Percentiles rank a stretch among this genome's conserved stretches.
Conservation (phyloP, 2,113 vertebrate species). For the Anser brachyrhynchus region DNA sequence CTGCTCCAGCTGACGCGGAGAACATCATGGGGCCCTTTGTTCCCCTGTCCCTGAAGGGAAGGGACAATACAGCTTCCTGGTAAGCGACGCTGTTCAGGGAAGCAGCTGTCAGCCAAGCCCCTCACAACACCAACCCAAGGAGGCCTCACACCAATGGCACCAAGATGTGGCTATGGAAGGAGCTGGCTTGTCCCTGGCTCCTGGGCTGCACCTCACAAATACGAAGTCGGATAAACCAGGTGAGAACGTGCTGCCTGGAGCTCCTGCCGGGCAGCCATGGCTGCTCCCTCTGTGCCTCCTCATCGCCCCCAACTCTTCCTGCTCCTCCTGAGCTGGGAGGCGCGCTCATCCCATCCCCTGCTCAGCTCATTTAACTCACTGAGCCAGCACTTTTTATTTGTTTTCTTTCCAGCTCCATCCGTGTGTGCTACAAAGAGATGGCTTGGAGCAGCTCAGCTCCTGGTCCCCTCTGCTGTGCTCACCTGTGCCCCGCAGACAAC, state of each 20-base stretch:
- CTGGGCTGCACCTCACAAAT: background rate
- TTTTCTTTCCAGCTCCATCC: background rate
- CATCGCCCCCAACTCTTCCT: background rate
- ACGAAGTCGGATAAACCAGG: background rate
- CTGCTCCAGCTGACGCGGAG: background rate
- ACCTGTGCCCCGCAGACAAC: background rate
- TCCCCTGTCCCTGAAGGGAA: background rate
- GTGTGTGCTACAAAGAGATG: background rate
- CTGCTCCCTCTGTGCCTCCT: background rate
- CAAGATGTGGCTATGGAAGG: background rate
- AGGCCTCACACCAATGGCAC: background rate
- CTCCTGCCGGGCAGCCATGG: too few relatives aligned
- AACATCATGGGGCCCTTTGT: accelerated
- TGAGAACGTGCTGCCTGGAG: background rate
- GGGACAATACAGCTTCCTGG: background rate
- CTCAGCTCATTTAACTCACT: background rate
- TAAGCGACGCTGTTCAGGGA: background rate
- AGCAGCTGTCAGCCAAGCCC: accelerated
- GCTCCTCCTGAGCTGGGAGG: background rate
- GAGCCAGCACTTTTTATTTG: background rate
- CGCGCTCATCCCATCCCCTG: background rate
- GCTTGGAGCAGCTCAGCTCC: background rate
- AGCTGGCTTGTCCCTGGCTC: background rate
- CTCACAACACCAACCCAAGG: background rate
- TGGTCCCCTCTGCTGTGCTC: background rate